Conservation (phyloP, 2,113 vertebrate species). For the Thunnus thynnus region DNA sequence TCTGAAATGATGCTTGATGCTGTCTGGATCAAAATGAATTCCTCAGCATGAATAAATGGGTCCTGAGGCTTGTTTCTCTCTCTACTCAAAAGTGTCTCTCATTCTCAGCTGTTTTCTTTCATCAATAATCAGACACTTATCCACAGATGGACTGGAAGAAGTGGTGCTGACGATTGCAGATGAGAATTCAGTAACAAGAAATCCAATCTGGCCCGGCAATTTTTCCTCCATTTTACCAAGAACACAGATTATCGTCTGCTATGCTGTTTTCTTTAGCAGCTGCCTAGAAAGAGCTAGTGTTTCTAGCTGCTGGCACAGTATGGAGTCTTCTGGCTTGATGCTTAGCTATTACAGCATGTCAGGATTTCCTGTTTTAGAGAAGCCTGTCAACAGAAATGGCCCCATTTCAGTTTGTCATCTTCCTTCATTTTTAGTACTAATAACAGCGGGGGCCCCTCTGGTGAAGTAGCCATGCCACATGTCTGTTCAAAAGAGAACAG, state of each 20-base stretch:
- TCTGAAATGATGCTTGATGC: conserved; percentile 58
- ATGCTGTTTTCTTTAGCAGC: conserved; percentile 64
- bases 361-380: conserved; percentile 71
- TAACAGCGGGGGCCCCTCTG: conserved; percentile 55
- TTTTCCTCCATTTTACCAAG: conserved; percentile 44
- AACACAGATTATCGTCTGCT: conserved; percentile 50
- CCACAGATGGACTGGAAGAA: conserved; percentile 69
- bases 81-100: conserved; percentile 49
- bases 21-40: conserved; percentile 64
- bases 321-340: conserved; percentile 62
- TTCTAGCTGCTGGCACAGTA: conserved; percentile 51
- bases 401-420: conserved; percentile 68
- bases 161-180: conserved; percentile 58
- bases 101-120: conserved; percentile 71
- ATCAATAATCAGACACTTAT: conserved; percentile 73
- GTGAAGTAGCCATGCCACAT: conserved; percentile 52
- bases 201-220: conserved; percentile 70
- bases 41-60: conserved; percentile 61
- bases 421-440: conserved; percentile 57
- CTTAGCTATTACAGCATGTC: conserved; percentile 67
- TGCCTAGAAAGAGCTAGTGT: conserved; percentile 51
- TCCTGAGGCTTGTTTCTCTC: conserved; percentile 55
- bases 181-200: conserved; percentile 66
- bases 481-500: conserved; percentile 58
- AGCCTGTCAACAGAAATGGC: conserved; percentile 67